Conservation (phyloP, 2,797 vertebrate species). For the Spinus pinus region DNA sequence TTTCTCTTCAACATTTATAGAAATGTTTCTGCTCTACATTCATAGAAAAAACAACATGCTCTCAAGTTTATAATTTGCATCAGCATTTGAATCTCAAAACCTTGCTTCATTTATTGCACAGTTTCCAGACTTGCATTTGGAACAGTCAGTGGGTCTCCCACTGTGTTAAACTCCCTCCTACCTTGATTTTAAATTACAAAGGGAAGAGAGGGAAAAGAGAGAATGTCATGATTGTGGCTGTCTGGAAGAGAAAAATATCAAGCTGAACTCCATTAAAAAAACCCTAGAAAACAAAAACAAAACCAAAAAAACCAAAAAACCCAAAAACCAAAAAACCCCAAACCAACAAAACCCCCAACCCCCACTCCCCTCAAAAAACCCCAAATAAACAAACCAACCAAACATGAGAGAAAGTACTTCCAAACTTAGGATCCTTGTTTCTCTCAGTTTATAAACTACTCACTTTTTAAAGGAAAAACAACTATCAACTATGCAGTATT, state of each 20-base stretch:
- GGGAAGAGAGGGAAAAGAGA: not conserved
- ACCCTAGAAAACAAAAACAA: not conserved
- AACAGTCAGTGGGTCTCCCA: not conserved
- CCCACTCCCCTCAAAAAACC: not conserved
- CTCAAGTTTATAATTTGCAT: slow-evolving; percentile 10
- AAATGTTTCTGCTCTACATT: not conserved
- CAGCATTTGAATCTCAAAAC: slow-evolving; percentile 16
- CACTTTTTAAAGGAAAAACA: not conserved
- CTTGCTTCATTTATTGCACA: slow-evolving; percentile 32
- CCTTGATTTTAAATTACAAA: slow-evolving; percentile 40
- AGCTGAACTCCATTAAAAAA: not conserved
- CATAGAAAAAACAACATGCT: not conserved
- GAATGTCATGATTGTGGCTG: not conserved
- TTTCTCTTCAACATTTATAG: not conserved
- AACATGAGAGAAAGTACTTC: not conserved
- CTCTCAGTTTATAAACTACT: not conserved
- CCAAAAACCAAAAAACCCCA: not conserved
- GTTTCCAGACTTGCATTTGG: not conserved
- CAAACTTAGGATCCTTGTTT: not conserved
- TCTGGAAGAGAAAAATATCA: not conserved
- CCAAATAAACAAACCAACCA: not conserved
- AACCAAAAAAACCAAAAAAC: not conserved
- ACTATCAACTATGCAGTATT: not conserved
- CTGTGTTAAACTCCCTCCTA: not conserved
- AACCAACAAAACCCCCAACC: too few species aligned